Percentiles rank a stretch among this genome's conserved stretches.
Evolutionary conservation across 2,797 vertebrate genomes (phyloP).

Genomic region (Helicolenus hilgendorfi): DNA sequence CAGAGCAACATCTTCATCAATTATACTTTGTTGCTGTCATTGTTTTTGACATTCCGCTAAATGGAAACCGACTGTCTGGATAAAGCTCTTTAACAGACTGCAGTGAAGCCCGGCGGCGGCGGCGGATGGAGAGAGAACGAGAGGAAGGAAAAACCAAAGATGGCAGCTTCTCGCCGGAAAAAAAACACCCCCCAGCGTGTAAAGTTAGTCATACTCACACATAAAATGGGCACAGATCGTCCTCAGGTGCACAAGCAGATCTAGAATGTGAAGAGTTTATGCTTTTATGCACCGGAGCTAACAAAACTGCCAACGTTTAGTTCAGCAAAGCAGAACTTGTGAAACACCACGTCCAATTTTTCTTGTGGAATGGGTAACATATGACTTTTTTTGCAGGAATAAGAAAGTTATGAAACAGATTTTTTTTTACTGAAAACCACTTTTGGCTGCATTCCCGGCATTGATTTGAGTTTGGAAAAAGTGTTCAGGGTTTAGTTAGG

Average conservation of each 20-base stretch:
- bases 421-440: neutral
- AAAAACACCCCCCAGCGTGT: conserved; percentile 73
- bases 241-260: conserved; percentile 97
- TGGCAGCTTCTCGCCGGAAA: conserved; percentile 32
- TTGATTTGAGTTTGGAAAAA: conserved; percentile 1
- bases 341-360: conserved; percentile 37
- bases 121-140: conserved; percentile 50
- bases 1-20: neutral
- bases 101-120: conserved; percentile 35
- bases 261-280: conserved; percentile 96
- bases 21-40: neutral
- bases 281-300: conserved; percentile 93
- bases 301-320: conserved; percentile 91
- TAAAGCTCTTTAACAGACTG: conserved; percentile 69
- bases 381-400: neutral
- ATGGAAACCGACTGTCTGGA: conserved; percentile 56
- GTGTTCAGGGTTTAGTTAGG: neutral
- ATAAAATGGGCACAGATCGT: conserved; percentile 97
- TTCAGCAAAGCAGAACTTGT: conserved; percentile 85
- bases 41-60: neutral
- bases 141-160: conserved; percentile 29
- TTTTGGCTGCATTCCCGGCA: neutral
- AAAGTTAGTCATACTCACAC: conserved; percentile 97
- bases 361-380: neutral
- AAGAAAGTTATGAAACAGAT: neutral